Conservation (phyloP, 2,113 vertebrate species). For the Sander vitreus region DNA sequence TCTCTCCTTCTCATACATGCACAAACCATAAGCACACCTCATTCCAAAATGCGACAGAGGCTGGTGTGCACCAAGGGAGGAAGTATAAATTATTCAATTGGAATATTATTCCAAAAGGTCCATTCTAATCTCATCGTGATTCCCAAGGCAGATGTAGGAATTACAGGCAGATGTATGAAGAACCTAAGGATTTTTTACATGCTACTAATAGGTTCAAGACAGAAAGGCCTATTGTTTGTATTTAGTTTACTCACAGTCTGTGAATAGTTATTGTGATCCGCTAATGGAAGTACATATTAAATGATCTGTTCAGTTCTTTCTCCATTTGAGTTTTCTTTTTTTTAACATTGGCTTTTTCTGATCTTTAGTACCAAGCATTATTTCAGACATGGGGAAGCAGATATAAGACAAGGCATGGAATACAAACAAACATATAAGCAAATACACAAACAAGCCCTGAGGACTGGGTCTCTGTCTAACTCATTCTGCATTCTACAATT, state of each 20-base stretch:
- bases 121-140: constrained; percentile 68
- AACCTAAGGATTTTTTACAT: constrained; percentile 26
- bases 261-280: constrained; percentile 24
- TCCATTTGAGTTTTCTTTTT: constrained; percentile 32
- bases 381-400: constrained; percentile 41
- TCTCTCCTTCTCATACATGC: constrained; percentile 60
- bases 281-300: constrained; percentile 51
- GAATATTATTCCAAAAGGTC: constrained; percentile 80
- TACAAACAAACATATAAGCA: constrained; percentile 65
- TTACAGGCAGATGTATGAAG: constrained; percentile 39
- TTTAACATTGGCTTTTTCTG: constrained; percentile 43
- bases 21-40: constrained; percentile 73
- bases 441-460: constrained; percentile 60
- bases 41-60: constrained; percentile 70
- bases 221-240: constrained; percentile 20
- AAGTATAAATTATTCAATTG: constrained; percentile 80
- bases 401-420: constrained; percentile 57
- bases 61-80: constrained; percentile 64
- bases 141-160: constrained; percentile 51
- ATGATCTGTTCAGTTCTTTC: constrained; percentile 40
- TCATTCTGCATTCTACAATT: constrained; percentile 64
- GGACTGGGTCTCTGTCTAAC: constrained; percentile 64
- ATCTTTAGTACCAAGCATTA: constrained; percentile 50
- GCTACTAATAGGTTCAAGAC: constrained; percentile 53
- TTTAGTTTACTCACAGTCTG: constrained; percentile 25